Conservation (phyloP, 2,888 invertebrate species). For the Petrophora chlorosata region DNA sequence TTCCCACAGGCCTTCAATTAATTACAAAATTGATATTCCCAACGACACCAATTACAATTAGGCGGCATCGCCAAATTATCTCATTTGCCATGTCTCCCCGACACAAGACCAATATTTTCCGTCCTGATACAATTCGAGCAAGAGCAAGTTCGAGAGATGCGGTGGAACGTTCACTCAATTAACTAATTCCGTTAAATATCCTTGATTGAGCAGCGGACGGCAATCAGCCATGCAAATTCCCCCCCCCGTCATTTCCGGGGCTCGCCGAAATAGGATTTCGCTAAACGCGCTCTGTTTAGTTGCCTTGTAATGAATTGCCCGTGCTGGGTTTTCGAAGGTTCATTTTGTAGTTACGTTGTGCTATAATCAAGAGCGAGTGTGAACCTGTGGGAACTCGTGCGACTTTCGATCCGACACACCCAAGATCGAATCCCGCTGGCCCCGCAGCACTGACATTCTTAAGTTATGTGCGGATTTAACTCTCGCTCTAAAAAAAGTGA, state of each 20-base stretch:
- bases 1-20: too few species aligned
- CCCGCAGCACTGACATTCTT: too few species aligned
- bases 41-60: conserved; percentile 45
- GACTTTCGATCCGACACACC: too few species aligned
- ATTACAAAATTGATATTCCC: conserved; percentile 12
- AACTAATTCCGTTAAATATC: conserved; percentile 83
- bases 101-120: conserved; percentile 23
- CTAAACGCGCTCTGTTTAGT: conserved; percentile 56
- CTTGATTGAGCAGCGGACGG: conserved; percentile 82
- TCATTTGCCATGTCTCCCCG: conserved; percentile 48
- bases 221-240: conserved; percentile 83
- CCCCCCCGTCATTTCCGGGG: conserved; percentile 62
- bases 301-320: conserved; percentile 46
- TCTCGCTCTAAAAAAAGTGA: too few species aligned
- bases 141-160: conserved; percentile 47
- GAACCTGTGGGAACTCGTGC: too few species aligned
- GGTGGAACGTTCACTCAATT: conserved; percentile 78
- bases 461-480: too few species aligned
- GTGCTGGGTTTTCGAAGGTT: conserved; percentile 31
- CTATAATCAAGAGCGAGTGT: too few species aligned
- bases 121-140: conserved; percentile 49
- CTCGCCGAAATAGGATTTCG: conserved; percentile 56
- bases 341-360: background rate
- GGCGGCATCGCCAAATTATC: conserved; percentile 50
- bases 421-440: too few species aligned